These are phyloP conservation scores for Seriola rivoliana DNA, from an alignment of 2,113 vertebrate genomes.

Conservation along the genomic window DNA sequence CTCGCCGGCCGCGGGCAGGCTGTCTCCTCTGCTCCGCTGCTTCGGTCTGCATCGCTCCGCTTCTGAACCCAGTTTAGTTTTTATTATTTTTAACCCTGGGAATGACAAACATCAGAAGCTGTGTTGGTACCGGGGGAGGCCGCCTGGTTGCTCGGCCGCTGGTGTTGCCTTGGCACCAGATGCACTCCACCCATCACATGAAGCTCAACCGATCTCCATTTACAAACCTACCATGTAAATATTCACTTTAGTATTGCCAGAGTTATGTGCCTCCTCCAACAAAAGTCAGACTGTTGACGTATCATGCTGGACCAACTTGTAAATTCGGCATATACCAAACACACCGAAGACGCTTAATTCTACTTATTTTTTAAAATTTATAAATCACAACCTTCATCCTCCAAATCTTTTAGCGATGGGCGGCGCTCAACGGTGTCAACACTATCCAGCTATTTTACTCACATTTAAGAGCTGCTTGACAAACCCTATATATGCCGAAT, in stretches of 20 bases:
- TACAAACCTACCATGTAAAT: neutral
- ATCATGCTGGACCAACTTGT: rapidly evolving
- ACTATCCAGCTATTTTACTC: neutral
- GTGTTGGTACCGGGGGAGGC: neutral
- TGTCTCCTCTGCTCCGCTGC: conserved; percentile 10
- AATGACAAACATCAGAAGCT: neutral
- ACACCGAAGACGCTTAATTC: rapidly evolving
- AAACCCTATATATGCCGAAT: neutral
- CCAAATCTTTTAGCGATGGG: too few relatives aligned
- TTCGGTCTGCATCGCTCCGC: conserved; percentile 54
- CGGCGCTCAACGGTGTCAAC: neutral
- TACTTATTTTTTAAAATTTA: neutral
- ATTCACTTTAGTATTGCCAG: neutral
- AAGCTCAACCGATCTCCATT: neutral
- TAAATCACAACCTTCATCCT: too few relatives aligned
- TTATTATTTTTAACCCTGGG: too few relatives aligned
- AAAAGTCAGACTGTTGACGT: rapidly evolving
- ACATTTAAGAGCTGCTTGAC: neutral
- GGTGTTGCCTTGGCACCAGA: conserved; percentile 54
- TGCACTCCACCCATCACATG: neutral
- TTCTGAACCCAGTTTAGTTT: too few relatives aligned
- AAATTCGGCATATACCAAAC: neutral
- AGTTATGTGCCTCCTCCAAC: neutral
- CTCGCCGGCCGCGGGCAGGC: conserved; percentile 14
- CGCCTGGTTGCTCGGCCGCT: conserved; percentile 30